These are phyloP conservation scores for Hedychridium roseum DNA, from an alignment of 2,888 invertebrate genomes.

Conservation along the genomic window DNA sequence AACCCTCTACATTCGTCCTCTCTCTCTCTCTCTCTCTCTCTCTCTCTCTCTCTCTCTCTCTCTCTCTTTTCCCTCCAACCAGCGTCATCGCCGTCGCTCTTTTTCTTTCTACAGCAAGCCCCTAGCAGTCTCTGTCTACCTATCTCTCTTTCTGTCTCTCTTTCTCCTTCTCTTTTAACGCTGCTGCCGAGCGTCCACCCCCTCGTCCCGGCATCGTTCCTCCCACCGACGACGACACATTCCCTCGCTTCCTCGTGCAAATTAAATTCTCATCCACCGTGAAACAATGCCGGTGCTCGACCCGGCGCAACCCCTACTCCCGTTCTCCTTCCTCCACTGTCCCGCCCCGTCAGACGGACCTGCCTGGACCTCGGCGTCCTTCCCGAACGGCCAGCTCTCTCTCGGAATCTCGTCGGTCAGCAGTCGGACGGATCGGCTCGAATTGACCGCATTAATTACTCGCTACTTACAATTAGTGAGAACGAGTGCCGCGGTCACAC, in stretches of 20 bases:
- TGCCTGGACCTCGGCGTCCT: background rate
- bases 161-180: constrained; percentile 7
- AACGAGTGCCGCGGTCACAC: too few relatives aligned
- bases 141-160: constrained; percentile 10
- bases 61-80: too few relatives aligned
- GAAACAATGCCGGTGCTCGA: constrained; percentile 56
- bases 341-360: background rate
- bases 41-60: too few relatives aligned
- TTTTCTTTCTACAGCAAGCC: too few relatives aligned
- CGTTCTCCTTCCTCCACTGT: background rate
- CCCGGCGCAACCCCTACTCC: constrained; percentile 33
- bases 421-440: constrained; percentile 42
- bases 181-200: background rate
- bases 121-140: too few relatives aligned
- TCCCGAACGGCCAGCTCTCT: constrained; percentile 3
- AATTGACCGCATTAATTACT: constrained; percentile 59
- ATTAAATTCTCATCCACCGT: constrained; percentile 63
- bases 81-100: constrained; percentile 18
- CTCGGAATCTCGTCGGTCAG: constrained; percentile 41
- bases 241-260: constrained; percentile 48
- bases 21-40: too few relatives aligned
- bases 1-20: too few relatives aligned
- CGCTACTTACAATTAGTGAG: constrained; percentile 50
- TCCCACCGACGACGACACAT: constrained; percentile 14
- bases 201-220: constrained; percentile 16